Percentiles rank a stretch among this genome's conserved stretches.
These are phyloP conservation scores for Trachelus troglodyta DNA, from an alignment of 2,888 invertebrate genomes.

Conservation along the genomic window DNA sequence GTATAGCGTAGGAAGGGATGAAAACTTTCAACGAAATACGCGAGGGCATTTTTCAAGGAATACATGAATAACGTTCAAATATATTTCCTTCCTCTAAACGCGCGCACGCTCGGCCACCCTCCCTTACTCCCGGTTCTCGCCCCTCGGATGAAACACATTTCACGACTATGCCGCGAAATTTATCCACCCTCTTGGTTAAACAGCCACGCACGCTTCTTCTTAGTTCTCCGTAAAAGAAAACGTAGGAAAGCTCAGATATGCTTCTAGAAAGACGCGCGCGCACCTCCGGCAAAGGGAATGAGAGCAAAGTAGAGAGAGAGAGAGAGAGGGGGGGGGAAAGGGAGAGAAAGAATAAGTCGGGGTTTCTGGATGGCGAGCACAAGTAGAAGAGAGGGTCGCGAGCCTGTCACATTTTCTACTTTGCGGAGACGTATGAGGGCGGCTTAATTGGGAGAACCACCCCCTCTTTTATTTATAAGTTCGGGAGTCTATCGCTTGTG, in stretches of 20 bases:
- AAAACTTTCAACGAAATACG: conserved; percentile 36
- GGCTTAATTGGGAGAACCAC: conserved; percentile 60
- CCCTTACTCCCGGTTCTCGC: conserved; percentile 33
- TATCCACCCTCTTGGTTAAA: conserved; percentile 62
- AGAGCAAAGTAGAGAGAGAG: conserved; percentile 9
- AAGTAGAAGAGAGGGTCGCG: conserved; percentile 36
- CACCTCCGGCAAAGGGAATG: neutral
- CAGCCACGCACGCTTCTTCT: conserved; percentile 57
- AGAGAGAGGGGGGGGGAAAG: conserved; percentile 16
- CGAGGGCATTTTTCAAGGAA: conserved; percentile 35
- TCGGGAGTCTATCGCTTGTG: conserved; percentile 55
- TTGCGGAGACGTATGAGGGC: conserved; percentile 59
- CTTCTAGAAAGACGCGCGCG: neutral
- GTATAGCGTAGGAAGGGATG: conserved; percentile 7
- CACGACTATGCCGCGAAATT: conserved; percentile 70
- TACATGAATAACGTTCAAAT: conserved; percentile 38
- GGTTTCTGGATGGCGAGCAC: conserved; percentile 12
- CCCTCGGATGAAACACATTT: conserved; percentile 69
- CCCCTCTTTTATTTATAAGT: conserved; percentile 63
- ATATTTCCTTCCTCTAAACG: conserved; percentile 43
- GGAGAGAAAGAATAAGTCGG: neutral
- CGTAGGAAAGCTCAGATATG: neutral
- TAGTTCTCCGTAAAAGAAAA: conserved; percentile 22
- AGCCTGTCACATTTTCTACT: conserved; percentile 62
- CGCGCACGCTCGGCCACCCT: conserved; percentile 26